phyloP scores from a whole-genome alignment of 2,797 vertebrate species.

The Gila robusta region DNA sequence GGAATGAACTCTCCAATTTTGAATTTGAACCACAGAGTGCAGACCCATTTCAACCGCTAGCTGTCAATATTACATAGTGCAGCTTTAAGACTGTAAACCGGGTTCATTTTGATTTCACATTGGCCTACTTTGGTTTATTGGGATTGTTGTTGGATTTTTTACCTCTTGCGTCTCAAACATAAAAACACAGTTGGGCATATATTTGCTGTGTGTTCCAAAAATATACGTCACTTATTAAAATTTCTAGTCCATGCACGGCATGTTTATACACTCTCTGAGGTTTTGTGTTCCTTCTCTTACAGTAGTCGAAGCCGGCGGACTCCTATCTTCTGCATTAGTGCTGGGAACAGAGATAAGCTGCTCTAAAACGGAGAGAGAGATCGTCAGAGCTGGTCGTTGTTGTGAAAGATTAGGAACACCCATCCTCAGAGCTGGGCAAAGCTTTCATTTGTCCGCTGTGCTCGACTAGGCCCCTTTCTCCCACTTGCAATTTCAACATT shows the following conservation, averaged over 20 bases:
- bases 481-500: conserved; percentile 61
- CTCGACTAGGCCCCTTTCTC: conserved; percentile 56
- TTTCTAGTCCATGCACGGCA: conserved; percentile 5
- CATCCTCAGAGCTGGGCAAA: conserved; percentile 45
- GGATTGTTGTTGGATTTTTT: not conserved
- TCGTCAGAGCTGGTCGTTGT: conserved; percentile 39
- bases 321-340: conserved; percentile 61
- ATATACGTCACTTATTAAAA: not conserved
- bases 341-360: conserved; percentile 63
- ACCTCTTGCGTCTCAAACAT: not conserved
- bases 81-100: not conserved
- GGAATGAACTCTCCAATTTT: too few species aligned
- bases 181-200: not conserved
- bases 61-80: not conserved
- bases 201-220: not conserved
- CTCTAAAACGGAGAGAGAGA: conserved; percentile 57
- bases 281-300: conserved; percentile 36
- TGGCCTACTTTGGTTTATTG: not conserved
- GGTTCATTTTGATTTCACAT: not conserved
- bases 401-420: conserved; percentile 58
- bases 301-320: conserved; percentile 39
- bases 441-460: conserved; percentile 52
- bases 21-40: too few species aligned
- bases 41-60: not conserved
- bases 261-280: conserved; percentile 30